Percentiles rank a stretch among this genome's conserved stretches.
Conservation (phyloP, 2,797 vertebrate species). For the Ispidina lecontei region DNA sequence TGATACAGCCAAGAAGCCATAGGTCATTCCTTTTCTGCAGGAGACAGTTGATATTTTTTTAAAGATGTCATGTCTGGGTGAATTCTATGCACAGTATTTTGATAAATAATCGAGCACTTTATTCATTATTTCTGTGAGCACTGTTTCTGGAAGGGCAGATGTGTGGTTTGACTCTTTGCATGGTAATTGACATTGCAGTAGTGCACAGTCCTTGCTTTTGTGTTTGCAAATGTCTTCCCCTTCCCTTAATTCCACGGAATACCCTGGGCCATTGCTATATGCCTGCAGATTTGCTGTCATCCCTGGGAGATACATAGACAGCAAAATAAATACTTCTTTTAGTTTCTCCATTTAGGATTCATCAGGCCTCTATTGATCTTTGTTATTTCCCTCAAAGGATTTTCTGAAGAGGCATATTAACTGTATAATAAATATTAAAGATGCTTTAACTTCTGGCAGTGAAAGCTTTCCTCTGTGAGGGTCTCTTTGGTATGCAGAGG, state of each 20-base stretch:
- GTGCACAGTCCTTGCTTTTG: not conserved
- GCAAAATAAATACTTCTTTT: constrained; percentile 73
- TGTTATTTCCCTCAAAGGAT: constrained; percentile 65
- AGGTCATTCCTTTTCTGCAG: not conserved
- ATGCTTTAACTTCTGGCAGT: constrained; percentile 61
- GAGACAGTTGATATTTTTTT: not conserved
- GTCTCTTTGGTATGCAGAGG: constrained; percentile 31
- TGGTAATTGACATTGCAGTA: not conserved
- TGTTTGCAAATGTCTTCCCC: not conserved
- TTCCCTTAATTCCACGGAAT: not conserved
- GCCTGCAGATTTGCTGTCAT: constrained; percentile 23
- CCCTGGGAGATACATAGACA: constrained; percentile 34
- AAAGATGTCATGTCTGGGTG: not conserved
- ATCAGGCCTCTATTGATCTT: constrained; percentile 63
- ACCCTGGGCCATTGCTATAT: not conserved
- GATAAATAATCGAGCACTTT: constrained; percentile 7
- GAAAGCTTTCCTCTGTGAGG: constrained; percentile 25
- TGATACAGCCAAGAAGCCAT: not conserved
- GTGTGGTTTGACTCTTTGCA: not conserved
- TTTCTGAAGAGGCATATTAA: constrained; percentile 64
- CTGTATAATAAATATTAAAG: constrained; percentile 73
- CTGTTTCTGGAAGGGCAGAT: not conserved
- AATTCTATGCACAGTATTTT: constrained; percentile 1
- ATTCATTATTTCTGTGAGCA: not conserved
- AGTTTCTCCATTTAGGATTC: constrained; percentile 68